phyloP scores from a whole-genome alignment of 2,797 vertebrate species.

The Coccyzus lansbergi region DNA sequence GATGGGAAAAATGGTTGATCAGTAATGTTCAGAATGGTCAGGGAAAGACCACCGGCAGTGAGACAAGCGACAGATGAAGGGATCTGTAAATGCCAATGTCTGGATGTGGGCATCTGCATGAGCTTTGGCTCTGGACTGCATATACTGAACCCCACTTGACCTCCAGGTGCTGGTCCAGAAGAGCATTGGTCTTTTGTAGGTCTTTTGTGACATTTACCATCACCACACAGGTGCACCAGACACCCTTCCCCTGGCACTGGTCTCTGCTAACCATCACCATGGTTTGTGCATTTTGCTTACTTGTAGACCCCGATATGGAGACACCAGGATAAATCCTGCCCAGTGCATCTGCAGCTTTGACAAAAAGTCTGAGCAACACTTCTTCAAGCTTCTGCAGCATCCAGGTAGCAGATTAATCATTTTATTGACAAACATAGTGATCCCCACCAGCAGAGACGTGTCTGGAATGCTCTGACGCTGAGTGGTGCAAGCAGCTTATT shows the following conservation, averaged over 20 bases:
- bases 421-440: not conserved
- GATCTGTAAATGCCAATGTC: not conserved
- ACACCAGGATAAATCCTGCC: not conserved
- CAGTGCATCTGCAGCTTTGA: not conserved
- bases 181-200: not conserved
- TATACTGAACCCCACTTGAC: fast-evolving
- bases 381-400: not conserved
- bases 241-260: not conserved
- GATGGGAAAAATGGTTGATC: not conserved
- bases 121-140: not conserved
- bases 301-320: fast-evolving
- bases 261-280: not conserved
- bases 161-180: not conserved
- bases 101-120: not conserved
- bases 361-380: not conserved
- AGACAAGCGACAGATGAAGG: not conserved
- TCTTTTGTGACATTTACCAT: not conserved
- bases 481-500: not conserved
- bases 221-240: too few relatives aligned
- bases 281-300: not conserved
- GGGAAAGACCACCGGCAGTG: fast-evolving
- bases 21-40: not conserved
- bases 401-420: not conserved
- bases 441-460: not conserved
- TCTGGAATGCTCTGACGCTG: not conserved